These are phyloP conservation scores for Chloroceryle amazona DNA, from an alignment of 2,797 vertebrate genomes.

Conservation along the genomic window DNA sequence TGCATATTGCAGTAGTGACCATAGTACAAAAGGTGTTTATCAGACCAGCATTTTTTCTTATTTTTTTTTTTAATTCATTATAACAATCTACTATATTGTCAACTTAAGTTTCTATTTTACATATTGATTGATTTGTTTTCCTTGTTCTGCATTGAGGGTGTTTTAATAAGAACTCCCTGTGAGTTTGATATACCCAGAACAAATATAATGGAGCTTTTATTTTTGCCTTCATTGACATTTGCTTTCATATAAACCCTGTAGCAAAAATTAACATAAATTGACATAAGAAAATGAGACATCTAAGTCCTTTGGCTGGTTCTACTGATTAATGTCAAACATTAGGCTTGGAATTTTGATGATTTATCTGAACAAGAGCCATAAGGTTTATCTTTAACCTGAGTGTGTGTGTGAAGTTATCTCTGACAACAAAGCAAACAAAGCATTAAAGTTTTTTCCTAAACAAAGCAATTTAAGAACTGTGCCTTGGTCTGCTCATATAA, in stretches of 20 bases:
- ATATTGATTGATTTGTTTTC: not conserved
- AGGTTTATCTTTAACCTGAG: constrained; percentile 13
- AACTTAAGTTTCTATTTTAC: not conserved
- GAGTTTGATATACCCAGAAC: not conserved
- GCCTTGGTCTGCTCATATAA: not conserved
- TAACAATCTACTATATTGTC: not conserved
- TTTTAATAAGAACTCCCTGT: not conserved
- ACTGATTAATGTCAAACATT: not conserved
- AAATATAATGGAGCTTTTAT: not conserved
- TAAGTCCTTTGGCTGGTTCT: not conserved
- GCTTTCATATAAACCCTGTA: not conserved
- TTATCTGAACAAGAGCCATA: not conserved
- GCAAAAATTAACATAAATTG: not conserved
- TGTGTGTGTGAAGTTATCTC: not conserved
- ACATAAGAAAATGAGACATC: not conserved
- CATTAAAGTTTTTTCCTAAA: constrained; percentile 7
- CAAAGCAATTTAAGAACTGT: not conserved
- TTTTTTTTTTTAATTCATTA: not conserved
- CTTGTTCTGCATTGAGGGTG: not conserved
- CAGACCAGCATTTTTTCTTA: not conserved
- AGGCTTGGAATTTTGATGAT: constrained; percentile 4
- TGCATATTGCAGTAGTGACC: not conserved
- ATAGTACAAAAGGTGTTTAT: not conserved
- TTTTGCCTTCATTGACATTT: not conserved
- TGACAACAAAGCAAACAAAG: not conserved